These are phyloP conservation scores for Myotis planiceps DNA, from an alignment of 2,797 vertebrate species.

Conservation along the genomic window DNA sequence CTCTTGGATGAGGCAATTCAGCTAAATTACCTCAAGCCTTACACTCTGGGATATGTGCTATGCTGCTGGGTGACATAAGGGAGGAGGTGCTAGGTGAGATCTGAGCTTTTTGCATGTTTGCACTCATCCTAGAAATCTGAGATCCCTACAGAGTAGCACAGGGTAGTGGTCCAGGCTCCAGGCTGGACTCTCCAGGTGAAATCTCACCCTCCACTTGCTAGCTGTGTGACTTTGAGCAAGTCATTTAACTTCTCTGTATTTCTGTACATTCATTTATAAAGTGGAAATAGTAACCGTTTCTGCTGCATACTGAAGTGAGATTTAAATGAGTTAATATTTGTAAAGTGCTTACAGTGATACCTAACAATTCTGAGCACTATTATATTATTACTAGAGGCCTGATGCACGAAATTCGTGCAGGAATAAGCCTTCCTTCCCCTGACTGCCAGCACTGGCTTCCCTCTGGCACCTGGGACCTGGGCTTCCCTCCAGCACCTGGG, in stretches of 20 bases:
- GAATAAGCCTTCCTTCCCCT: no score
- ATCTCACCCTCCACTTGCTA: neutral
- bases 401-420: no score
- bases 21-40: neutral
- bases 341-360: neutral
- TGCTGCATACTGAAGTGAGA: neutral
- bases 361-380: neutral
- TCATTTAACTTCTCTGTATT: neutral
- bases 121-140: neutral
- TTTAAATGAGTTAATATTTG: neutral
- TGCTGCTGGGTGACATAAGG: neutral
- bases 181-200: neutral
- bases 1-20: constrained; percentile 11
- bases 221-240: neutral
- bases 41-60: neutral
- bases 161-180: neutral
- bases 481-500: no score
- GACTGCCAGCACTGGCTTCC: no score
- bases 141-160: neutral
- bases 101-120: neutral
- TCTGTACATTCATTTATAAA: neutral
- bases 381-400: neutral
- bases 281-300: neutral
- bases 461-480: no score
- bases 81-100: neutral